Conservation (phyloP, 2,113 vertebrate species). For the Actenoides hombroni region DNA sequence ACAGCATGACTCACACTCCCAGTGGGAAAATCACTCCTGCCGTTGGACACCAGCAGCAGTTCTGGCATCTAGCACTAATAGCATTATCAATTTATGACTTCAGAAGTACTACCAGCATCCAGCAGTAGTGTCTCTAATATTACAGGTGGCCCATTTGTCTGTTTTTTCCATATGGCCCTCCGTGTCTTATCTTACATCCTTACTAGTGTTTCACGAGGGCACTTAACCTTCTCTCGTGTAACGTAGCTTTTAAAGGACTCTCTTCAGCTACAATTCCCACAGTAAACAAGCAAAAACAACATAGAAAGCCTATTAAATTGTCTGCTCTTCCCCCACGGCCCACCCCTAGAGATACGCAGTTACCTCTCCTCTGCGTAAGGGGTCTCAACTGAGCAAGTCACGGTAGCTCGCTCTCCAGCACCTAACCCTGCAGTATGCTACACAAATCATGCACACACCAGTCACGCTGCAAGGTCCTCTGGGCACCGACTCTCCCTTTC, state of each 20-base stretch:
- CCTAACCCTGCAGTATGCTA: neutral
- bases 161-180: neutral
- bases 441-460: neutral
- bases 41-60: slow-evolving; percentile 28
- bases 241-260: neutral
- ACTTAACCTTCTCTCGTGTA: neutral
- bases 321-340: neutral
- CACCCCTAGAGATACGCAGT: neutral
- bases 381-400: neutral
- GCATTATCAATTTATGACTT: slow-evolving; percentile 59
- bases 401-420: neutral
- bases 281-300: neutral
- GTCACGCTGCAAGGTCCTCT: neutral
- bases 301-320: neutral
- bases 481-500: neutral
- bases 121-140: neutral
- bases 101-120: slow-evolving; percentile 43
- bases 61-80: slow-evolving; percentile 51
- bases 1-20: slow-evolving; percentile 51
- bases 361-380: neutral
- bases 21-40: slow-evolving; percentile 49
- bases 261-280: neutral
- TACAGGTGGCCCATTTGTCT: slow-evolving; percentile 40
- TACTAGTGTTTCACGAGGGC: slow-evolving; percentile 9
- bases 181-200: neutral